phyloP scores from a whole-genome alignment of 2,113 vertebrate genomes.

The Cricetomys ansorgei region DNA sequence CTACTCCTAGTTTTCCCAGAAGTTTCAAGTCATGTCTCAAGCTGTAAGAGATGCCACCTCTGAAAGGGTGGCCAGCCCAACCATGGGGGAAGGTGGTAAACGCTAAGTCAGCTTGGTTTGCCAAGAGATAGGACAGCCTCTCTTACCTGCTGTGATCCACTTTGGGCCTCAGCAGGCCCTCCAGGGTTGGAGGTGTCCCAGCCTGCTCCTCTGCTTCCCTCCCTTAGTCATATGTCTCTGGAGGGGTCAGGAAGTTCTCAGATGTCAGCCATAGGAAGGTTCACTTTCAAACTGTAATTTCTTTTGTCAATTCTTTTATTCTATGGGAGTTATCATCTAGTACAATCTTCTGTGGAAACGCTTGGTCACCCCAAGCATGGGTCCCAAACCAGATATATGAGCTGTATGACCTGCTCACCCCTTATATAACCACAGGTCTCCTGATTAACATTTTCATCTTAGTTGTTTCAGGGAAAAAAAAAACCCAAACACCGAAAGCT shows the following conservation, averaged over 20 bases:
- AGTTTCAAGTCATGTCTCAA: not conserved
- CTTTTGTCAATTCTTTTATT: conserved; percentile 63
- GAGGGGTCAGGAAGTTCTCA: conserved; percentile 49
- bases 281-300: conserved; percentile 55
- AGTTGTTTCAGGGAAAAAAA: conserved; percentile 55
- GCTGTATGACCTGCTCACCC: conserved; percentile 48
- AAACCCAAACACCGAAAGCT: conserved; percentile 19
- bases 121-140: not conserved
- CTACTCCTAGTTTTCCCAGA: not conserved
- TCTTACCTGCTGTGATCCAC: not conserved
- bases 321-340: conserved; percentile 55
- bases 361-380: conserved; percentile 13
- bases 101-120: not conserved
- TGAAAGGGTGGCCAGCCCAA: not conserved
- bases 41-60: not conserved
- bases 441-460: conserved; percentile 71
- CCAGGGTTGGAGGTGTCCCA: not conserved
- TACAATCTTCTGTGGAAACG: conserved; percentile 59
- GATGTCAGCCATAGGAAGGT: not conserved
- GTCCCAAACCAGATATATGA: conserved; percentile 58
- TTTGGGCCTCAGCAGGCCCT: not conserved
- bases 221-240: conserved; percentile 3
- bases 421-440: conserved; percentile 72
- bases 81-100: not conserved
- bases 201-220: conserved; percentile 7